These are phyloP conservation scores for Antrozous pallidus DNA, from an alignment of 2,797 vertebrate species.

Conservation along the genomic window DNA sequence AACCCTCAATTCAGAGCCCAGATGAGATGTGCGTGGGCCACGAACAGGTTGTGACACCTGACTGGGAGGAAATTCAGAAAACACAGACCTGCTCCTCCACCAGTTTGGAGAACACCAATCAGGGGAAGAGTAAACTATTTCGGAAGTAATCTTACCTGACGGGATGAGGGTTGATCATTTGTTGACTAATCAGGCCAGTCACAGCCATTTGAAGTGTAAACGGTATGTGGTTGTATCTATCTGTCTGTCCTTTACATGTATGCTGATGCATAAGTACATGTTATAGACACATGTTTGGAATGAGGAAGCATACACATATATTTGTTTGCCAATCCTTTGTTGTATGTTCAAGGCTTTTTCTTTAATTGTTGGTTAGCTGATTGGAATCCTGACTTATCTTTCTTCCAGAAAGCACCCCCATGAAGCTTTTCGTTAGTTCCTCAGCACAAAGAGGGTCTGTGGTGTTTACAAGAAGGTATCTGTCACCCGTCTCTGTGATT, in stretches of 20 bases:
- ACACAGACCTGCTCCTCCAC: background rate
- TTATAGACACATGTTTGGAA: background rate
- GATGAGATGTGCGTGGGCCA: background rate
- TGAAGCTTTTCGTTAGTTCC: background rate
- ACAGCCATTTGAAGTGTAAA: background rate
- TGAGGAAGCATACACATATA: background rate
- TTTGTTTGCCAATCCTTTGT: conserved; percentile 6
- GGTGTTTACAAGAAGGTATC: background rate
- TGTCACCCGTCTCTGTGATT: background rate
- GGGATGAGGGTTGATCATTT: background rate
- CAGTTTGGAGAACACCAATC: background rate
- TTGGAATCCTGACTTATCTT: background rate
- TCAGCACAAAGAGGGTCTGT: background rate
- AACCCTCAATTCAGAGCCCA: background rate
- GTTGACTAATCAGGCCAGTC: background rate
- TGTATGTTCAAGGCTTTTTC: background rate
- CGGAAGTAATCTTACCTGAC: background rate
- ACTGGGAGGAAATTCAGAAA: background rate
- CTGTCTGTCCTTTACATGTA: background rate
- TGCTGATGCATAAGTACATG: background rate
- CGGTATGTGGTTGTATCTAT: background rate
- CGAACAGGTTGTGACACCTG: background rate
- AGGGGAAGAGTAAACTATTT: background rate
- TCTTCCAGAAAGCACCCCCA: background rate
- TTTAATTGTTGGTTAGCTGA: background rate